Conservation (phyloP, 37 sponge, comb jelly and placozoan species). For the Chondrosia reniformis region DNA sequence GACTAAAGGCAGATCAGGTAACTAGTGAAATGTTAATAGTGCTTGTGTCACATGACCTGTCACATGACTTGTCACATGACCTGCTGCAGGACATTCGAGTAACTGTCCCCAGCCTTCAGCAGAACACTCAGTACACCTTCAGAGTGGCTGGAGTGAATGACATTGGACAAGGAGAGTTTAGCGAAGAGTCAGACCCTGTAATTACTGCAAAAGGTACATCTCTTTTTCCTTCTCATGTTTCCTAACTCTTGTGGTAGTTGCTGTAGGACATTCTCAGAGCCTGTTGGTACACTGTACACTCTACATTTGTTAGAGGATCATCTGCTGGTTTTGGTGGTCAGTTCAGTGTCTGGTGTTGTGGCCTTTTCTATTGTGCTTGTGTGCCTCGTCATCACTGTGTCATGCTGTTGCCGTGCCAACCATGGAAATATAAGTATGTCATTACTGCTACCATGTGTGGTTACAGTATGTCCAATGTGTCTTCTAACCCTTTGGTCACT, state of each 20-base stretch:
- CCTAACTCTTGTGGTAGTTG: too few relatives aligned
- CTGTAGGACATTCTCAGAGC: too few relatives aligned
- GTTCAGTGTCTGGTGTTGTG: conserved; percentile 15
- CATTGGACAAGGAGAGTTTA: conserved; percentile 23
- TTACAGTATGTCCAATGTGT: not conserved
- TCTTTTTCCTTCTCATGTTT: too few relatives aligned
- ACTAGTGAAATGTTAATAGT: not conserved
- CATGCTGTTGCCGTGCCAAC: not conserved
- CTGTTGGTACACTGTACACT: too few relatives aligned
- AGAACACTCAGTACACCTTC: not conserved
- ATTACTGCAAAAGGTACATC: too few relatives aligned
- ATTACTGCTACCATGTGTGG: not conserved
- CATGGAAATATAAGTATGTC: not conserved
- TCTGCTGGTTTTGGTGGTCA: too few relatives aligned
- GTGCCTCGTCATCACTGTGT: not conserved
- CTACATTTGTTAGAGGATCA: too few relatives aligned
- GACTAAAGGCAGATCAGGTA: not conserved
- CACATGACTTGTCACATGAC: not conserved
- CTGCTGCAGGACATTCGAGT: conserved; percentile 2
- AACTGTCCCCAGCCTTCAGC: not conserved
- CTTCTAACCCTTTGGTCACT: not conserved
- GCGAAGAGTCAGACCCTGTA: conserved; percentile 5
- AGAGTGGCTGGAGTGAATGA: conserved; percentile 9
- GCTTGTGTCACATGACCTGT: not conserved
- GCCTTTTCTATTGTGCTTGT: not conserved